These are phyloP conservation scores for Siphlonurus alternatus DNA, from an alignment of 2,888 invertebrate species.

Conservation along the genomic window DNA sequence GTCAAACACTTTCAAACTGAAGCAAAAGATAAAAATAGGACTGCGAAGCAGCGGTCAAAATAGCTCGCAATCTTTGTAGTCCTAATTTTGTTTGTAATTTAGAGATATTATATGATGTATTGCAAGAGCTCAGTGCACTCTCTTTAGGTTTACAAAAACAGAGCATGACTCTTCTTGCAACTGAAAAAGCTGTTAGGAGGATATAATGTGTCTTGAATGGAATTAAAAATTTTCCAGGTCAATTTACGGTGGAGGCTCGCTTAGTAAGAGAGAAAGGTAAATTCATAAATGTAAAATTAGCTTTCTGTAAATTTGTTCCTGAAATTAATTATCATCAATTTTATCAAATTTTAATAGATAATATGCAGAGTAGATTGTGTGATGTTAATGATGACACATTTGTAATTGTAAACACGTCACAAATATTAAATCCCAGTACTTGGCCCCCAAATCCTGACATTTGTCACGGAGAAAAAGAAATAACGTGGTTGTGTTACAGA, in stretches of 20 bases:
- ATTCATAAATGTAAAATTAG: not conserved
- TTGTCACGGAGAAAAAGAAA: constrained; percentile 2
- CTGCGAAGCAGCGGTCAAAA: not conserved
- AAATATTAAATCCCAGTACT: not conserved
- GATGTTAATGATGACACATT: not conserved
- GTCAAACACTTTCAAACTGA: not conserved
- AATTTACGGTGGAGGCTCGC: not conserved
- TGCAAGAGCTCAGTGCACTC: not conserved
- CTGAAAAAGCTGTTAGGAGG: not conserved
- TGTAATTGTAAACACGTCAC: not conserved
- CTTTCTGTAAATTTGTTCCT: not conserved
- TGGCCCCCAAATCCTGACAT: constrained; percentile 2
- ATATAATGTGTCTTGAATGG: not conserved
- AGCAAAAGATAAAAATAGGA: not conserved
- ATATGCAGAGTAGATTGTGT: not conserved
- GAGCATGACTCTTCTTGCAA: not conserved
- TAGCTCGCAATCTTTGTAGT: not conserved
- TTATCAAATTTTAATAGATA: not conserved
- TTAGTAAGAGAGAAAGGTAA: not conserved
- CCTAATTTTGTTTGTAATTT: not conserved
- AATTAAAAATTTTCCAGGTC: constrained; percentile 1
- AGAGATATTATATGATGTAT: constrained; percentile 1
- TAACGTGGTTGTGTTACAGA: not conserved
- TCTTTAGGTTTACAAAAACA: not conserved
- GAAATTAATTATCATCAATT: not conserved